Percentiles rank a stretch among this genome's conserved stretches.
phyloP scores from a whole-genome alignment of 2,797 vertebrate genomes.

The Aphelocoma californica region DNA sequence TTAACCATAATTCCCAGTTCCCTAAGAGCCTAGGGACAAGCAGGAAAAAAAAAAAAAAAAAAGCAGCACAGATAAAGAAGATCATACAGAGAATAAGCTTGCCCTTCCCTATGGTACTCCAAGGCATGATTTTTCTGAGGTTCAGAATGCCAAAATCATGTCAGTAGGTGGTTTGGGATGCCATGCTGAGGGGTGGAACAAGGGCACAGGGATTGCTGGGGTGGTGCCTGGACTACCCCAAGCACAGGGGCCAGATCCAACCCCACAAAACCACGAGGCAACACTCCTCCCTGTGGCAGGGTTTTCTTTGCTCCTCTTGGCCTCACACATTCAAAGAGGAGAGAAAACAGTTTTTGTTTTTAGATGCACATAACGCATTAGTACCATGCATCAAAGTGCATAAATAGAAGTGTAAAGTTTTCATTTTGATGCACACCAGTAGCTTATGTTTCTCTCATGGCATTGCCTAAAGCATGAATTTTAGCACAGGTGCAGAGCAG shows the following conservation, averaged over 20 bases:
- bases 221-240: neutral
- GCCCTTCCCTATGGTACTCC: neutral
- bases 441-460: neutral
- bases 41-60: too few species aligned
- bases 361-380: neutral
- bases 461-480: neutral
- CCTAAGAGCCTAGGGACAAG: neutral
- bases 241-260: neutral
- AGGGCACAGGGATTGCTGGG: neutral
- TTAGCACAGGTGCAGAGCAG: neutral
- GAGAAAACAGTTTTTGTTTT: neutral
- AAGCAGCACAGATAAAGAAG: neutral
- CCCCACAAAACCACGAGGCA: rapidly evolving
- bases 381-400: neutral
- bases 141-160: neutral
- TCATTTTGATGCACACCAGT: neutral
- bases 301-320: neutral
- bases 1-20: neutral
- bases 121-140: neutral
- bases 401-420: neutral
- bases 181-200: neutral
- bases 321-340: neutral
- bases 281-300: neutral
- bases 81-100: neutral
- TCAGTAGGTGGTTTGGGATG: neutral